Evolutionary conservation across 2,888 invertebrate species (phyloP).

Genomic region (Drosophila suboccidentalis): DNA sequence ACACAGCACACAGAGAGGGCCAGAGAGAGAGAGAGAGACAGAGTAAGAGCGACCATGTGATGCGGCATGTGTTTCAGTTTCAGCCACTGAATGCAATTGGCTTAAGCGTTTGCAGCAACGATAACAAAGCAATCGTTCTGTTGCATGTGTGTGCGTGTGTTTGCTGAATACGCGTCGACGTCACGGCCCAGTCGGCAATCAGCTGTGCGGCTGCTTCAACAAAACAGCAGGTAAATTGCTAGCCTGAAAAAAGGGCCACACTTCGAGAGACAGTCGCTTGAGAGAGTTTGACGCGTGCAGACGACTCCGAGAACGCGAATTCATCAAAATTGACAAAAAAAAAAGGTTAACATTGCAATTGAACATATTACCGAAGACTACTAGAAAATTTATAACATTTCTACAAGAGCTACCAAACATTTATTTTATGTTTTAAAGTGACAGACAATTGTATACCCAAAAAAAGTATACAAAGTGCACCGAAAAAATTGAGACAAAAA

Average conservation of each 20-base stretch:
- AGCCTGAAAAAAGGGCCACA: constrained; percentile 52
- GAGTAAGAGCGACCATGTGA: constrained; percentile 43
- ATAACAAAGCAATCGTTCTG: constrained; percentile 33
- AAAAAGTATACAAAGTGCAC: not conserved
- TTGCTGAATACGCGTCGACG: constrained; percentile 65
- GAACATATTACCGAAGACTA: not conserved
- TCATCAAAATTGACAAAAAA: constrained; percentile 3
- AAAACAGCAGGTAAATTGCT: constrained; percentile 66
- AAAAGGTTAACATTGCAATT: not conserved
- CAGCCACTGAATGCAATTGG: constrained; percentile 78
- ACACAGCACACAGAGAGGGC: constrained; percentile 21
- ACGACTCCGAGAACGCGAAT: constrained; percentile 26
- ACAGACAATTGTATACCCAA: not conserved
- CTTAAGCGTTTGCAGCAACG: constrained; percentile 64
- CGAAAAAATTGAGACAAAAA: not conserved
- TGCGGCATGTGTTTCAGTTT: constrained; percentile 59
- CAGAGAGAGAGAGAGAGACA: constrained; percentile 29
- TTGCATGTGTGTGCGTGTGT: constrained; percentile 11
- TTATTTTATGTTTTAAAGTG: constrained; percentile 3
- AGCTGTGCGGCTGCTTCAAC: constrained; percentile 63
- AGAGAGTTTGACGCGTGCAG: constrained; percentile 78
- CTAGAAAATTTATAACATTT: not conserved
- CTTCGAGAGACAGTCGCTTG: constrained; percentile 70
- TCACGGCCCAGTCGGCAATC: constrained; percentile 63
- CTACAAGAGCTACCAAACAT: not conserved